Conservation (phyloP, 2,888 invertebrate species). For the Mechanitis messenoides region DNA sequence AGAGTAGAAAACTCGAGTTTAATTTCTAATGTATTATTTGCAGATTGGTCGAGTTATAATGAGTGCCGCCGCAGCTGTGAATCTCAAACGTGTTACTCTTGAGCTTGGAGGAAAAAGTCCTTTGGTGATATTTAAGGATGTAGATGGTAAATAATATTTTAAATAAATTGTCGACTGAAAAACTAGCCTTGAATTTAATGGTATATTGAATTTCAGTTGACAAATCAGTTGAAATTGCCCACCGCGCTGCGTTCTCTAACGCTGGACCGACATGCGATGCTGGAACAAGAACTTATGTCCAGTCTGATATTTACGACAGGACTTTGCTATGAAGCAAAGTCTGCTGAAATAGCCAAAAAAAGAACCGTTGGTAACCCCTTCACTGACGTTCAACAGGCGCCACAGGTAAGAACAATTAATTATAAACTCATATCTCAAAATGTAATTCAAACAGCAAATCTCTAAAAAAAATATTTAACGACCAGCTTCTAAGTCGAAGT, state of each 20-base stretch:
- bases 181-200: background rate
- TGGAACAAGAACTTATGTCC: conserved; percentile 52
- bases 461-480: too few species aligned
- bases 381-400: conserved; percentile 43
- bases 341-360: conserved; percentile 79
- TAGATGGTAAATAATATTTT: conserved; percentile 75
- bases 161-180: too few species aligned
- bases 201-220: conserved; percentile 37
- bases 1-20: too few species aligned
- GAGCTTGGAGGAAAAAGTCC: conserved; percentile 95
- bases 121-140: conserved; percentile 86
- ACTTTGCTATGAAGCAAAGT: conserved; percentile 82
- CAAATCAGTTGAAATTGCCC: conserved; percentile 43
- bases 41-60: conserved; percentile 77
- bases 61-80: conserved; percentile 84
- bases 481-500: too few species aligned
- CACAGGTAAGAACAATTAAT: conserved; percentile 31
- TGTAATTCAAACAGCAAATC: too few species aligned
- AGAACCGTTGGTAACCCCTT: conserved; percentile 70
- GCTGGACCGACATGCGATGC: conserved; percentile 55
- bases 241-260: conserved; percentile 42
- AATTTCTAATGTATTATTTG: too few species aligned
- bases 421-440: too few species aligned
- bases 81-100: conserved; percentile 86
- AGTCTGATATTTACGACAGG: conserved; percentile 81